Percentiles rank a stretch among this genome's conserved stretches.
phyloP scores from a whole-genome alignment of 2,888 invertebrate genomes.

The Tetragonisca angustula region DNA sequence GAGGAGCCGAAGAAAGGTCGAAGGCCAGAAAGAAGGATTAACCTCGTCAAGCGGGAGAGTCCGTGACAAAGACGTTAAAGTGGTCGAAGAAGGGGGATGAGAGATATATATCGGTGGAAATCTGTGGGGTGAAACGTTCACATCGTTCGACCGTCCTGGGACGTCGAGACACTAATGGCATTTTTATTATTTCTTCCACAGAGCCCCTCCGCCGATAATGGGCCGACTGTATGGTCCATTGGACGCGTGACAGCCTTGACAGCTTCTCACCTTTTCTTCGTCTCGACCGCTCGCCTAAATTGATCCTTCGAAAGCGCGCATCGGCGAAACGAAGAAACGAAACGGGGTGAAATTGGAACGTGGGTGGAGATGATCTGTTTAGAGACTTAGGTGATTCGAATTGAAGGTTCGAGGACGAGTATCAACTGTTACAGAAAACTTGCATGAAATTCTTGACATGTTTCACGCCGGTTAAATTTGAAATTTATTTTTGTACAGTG shows the following conservation, averaged over 20 bases:
- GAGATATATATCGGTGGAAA: constrained; percentile 74
- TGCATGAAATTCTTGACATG: too few relatives aligned
- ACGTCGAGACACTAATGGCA: constrained; percentile 81
- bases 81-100: constrained; percentile 68
- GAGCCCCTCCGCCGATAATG: constrained; percentile 70
- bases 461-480: too few relatives aligned
- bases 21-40: constrained; percentile 76
- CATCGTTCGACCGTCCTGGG: constrained; percentile 70
- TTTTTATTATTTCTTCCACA: constrained; percentile 82
- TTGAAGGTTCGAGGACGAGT: neutral
- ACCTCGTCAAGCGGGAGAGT: constrained; percentile 78
- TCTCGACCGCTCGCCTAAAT: constrained; percentile 26
- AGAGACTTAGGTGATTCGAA: too few relatives aligned
- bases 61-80: constrained; percentile 76
- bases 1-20: constrained; percentile 51
- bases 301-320: constrained; percentile 17
- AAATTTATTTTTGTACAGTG: too few relatives aligned
- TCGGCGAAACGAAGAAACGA: constrained; percentile 16
- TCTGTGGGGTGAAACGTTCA: constrained; percentile 72
- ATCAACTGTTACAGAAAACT: neutral
- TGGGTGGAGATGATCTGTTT: neutral
- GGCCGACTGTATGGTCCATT: constrained; percentile 80
- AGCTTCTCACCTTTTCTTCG: constrained; percentile 74
- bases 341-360: neutral
- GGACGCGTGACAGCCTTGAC: constrained; percentile 80